A percentile compares a stretch with the other conserved stretches of the same genome.
Conservation (phyloP, 2,113 vertebrate genomes). For the Dryoscopus gambensis region DNA sequence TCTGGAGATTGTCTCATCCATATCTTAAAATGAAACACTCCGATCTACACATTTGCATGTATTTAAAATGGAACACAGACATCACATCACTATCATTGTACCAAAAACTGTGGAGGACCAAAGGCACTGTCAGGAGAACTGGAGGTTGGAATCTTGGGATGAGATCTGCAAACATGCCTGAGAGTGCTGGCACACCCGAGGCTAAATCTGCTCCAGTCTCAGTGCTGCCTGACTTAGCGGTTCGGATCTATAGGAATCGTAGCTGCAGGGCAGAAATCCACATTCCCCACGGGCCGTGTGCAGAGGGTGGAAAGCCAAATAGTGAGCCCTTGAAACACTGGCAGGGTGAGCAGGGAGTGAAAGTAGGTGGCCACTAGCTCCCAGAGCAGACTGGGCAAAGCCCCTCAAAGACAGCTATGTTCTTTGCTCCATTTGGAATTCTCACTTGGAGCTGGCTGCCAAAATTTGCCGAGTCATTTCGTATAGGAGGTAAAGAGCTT, state of each 20-base stretch:
- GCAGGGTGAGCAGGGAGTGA: background rate
- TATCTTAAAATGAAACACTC: background rate
- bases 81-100: background rate
- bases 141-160: background rate
- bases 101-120: background rate
- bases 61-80: background rate
- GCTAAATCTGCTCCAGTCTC: background rate
- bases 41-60: accelerated
- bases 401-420: background rate
- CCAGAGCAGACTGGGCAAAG: background rate
- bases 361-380: background rate
- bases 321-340: background rate
- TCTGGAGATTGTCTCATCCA: background rate
- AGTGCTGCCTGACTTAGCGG: background rate
- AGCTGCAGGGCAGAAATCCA: background rate
- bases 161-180: background rate
- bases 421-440: background rate
- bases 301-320: background rate
- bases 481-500: background rate
- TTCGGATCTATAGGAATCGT: background rate
- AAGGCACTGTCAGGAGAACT: background rate
- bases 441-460: background rate
- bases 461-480: background rate
- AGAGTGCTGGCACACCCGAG: background rate
- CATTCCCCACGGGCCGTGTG: background rate